Evolutionary conservation across 2,888 invertebrate species (phyloP).

Genomic region (Charanyca ferruginea): DNA sequence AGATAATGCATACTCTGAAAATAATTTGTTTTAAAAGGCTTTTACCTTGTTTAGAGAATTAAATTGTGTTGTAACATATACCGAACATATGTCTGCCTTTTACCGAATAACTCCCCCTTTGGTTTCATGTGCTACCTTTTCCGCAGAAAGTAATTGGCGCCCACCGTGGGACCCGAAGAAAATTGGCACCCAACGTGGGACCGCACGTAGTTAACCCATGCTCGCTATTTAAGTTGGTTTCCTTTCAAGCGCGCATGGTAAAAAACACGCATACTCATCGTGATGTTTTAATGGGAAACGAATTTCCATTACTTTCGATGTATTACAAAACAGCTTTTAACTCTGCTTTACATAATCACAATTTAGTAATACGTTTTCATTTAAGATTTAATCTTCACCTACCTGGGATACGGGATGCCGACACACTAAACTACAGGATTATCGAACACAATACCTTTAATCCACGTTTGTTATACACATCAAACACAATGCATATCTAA

Average conservation of each 20-base stretch:
- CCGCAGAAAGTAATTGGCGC: conserved; percentile 60
- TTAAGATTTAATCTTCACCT: conserved; percentile 64
- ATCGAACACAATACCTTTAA: conserved; percentile 66
- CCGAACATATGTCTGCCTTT: conserved; percentile 38
- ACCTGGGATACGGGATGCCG: conserved; percentile 67
- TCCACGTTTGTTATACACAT: conserved; percentile 74
- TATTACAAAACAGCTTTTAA: conserved; percentile 52
- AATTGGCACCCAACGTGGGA: conserved; percentile 71
- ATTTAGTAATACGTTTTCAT: conserved; percentile 54
- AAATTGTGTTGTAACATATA: conserved; percentile 46
- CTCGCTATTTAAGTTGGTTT: conserved; percentile 69
- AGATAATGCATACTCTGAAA: conserved; percentile 58
- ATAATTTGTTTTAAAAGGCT: conserved; percentile 57
- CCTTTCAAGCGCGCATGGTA: conserved; percentile 66
- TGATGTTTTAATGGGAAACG: conserved; percentile 63
- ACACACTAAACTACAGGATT: conserved; percentile 62
- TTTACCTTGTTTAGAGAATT: conserved; percentile 46
- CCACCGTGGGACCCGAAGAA: conserved; percentile 59
- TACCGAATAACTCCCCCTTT: conserved; percentile 34
- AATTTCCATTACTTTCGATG: conserved; percentile 61
- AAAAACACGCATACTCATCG: conserved; percentile 69
- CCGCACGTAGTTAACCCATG: conserved; percentile 63
- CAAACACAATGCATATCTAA: conserved; percentile 75
- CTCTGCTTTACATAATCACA: conserved; percentile 41
- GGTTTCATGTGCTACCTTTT: conserved; percentile 34